Conservation (phyloP, 2,113 vertebrate species). For the Leucopsar rothschildi region DNA sequence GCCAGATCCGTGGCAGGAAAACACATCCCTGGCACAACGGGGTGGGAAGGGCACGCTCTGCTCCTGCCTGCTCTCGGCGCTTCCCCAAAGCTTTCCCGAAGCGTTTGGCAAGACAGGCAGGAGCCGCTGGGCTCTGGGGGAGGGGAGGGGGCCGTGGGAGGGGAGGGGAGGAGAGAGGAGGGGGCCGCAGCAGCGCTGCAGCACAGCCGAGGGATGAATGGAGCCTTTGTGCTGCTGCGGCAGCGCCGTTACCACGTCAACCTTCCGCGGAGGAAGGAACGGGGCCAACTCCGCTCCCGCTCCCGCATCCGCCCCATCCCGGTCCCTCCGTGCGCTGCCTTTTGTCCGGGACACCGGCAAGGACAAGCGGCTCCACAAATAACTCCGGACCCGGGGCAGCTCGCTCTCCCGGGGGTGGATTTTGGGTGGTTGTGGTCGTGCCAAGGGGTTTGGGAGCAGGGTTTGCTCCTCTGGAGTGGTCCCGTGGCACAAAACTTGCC, state of each 20-base stretch:
- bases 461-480: not conserved
- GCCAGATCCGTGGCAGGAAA: fast-evolving
- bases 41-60: not conserved
- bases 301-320: not conserved
- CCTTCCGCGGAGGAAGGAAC: constrained; percentile 1
- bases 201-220: constrained; percentile 32
- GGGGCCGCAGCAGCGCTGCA: constrained; percentile 6
- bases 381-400: not conserved
- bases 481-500: not conserved
- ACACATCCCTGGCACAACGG: not conserved
- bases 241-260: constrained; percentile 39
- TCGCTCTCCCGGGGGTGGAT: not conserved
- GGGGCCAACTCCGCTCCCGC: not conserved
- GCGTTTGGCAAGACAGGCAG: not conserved
- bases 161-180: not conserved
- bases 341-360: not conserved
- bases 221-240: constrained; percentile 59
- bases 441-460: not conserved
- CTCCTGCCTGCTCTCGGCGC: not conserved
- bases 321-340: not conserved
- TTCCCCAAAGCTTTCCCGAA: not conserved
- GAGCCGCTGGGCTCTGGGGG: not conserved
- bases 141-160: not conserved
- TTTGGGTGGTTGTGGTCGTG: not conserved
- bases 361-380: not conserved